These are phyloP conservation scores for Polyploca ridens DNA, from an alignment of 2,888 invertebrate genomes.

Conservation along the genomic window DNA sequence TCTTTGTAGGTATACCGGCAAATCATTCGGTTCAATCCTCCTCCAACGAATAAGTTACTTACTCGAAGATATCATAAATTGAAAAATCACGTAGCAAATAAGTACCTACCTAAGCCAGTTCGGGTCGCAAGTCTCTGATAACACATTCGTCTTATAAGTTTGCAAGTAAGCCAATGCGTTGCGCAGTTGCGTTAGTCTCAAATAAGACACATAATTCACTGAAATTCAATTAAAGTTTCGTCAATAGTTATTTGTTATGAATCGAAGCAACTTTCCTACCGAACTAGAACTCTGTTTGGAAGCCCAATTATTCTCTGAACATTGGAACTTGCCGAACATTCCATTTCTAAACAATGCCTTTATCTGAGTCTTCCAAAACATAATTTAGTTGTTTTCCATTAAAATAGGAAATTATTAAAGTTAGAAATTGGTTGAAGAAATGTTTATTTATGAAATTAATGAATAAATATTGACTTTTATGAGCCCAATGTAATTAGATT, in stretches of 20 bases:
- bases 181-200: not conserved
- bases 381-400: not conserved
- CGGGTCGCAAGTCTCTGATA: not conserved
- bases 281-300: not conserved
- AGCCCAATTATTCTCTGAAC: not conserved
- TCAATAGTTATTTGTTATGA: slow-evolving; percentile 1
- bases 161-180: not conserved
- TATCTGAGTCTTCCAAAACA: not conserved
- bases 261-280: not conserved
- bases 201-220: not conserved
- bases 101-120: no score
- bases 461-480: no score
- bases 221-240: slow-evolving; percentile 4
- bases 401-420: slow-evolving; percentile 1
- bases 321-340: not conserved
- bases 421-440: not conserved
- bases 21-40: no score
- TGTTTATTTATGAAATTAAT: not conserved
- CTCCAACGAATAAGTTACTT: no score
- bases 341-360: not conserved
- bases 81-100: no score
- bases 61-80: no score
- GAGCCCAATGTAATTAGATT: no score
- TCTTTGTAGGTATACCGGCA: no score
- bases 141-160: not conserved